Evolutionary conservation across 2,113 vertebrate species (phyloP), one percentile per base, ranked within the genome.

Genomic region (Piprites chloris): DNA sequence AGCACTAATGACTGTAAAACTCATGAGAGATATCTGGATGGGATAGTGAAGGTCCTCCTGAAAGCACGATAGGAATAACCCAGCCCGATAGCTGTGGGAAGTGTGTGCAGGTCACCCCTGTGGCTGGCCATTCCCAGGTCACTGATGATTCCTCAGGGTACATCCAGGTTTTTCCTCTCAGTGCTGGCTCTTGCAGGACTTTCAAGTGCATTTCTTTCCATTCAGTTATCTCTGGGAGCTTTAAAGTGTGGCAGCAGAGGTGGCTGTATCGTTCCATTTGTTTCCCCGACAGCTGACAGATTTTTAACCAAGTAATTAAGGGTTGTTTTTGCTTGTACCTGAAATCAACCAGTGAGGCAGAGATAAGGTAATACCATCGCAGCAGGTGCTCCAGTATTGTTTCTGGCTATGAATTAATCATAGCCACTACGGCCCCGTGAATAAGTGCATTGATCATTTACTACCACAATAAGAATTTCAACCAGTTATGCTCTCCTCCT

Each of bases 251-350:
- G 49, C 5, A 1, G 66, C 62, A 89, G 71, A 83, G 56, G 23
- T 74, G 90, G 44, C 76, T 59, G 58, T 68, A 82, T 72, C 61
- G 42, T 47, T 85, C 68, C 44, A 39, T 96, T 96, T 85, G 49
- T 66, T 89, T 62, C 63, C 39, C 35, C 1, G 4, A 68, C 24
- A 85, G 92, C 90, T 0, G 0, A n/a, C 1, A 53, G 79, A 66
- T 69, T 95, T 96, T 95, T 94, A 92, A 95, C 88, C 83, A 92
- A 92, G 88, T 92, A 96, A 96, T 97, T 95, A 90, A 91, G 71
- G 74, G 58, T 47, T 96, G 86, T 73, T 89, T 96, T 85, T 4
- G 1, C 61, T 78, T 52, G 49, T 94, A 94, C 92, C 96, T 82
- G 88, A 75, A 89, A 92, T 81, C 90, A 90, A 42, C 88, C 88